Conservation (phyloP, 2,113 vertebrate genomes). For the Chrysochloris asiatica region DNA sequence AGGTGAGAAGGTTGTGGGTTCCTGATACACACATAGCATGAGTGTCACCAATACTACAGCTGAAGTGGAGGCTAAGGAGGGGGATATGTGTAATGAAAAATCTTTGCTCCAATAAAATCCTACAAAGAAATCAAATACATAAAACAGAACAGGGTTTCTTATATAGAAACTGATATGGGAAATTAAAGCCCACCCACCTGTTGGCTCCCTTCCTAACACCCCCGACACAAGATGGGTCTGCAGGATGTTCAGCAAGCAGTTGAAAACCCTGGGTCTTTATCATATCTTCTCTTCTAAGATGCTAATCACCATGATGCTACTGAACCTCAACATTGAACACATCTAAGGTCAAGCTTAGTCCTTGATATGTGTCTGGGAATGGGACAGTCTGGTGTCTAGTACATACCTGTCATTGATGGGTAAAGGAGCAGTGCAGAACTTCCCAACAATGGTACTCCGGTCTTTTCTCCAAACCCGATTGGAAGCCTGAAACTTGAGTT, state of each 20-base stretch:
- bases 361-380: not conserved
- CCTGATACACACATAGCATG: not conserved
- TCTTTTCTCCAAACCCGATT: constrained; percentile 76
- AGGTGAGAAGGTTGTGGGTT: not conserved
- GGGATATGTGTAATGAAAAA: not conserved
- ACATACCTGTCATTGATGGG: constrained; percentile 82
- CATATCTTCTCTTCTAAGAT: not conserved
- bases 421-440: constrained; percentile 79
- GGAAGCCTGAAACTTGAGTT: constrained; percentile 75
- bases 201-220: not conserved
- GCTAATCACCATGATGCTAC: not conserved
- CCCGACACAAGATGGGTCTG: not conserved
- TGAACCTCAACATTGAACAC: not conserved
- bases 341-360: not conserved
- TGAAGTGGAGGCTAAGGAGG: not conserved
- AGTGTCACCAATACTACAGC: not conserved
- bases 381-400: not conserved
- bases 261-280: not conserved
- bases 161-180: not conserved
- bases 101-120: not conserved
- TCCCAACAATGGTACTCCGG: constrained; percentile 62
- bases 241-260: not conserved
- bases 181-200: not conserved
- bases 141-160: not conserved
- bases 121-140: not conserved